Evolutionary conservation across 2,113 vertebrate genomes (phyloP), one percentile per base, ranked within the genome.

Genomic region (Alces alces): DNA sequence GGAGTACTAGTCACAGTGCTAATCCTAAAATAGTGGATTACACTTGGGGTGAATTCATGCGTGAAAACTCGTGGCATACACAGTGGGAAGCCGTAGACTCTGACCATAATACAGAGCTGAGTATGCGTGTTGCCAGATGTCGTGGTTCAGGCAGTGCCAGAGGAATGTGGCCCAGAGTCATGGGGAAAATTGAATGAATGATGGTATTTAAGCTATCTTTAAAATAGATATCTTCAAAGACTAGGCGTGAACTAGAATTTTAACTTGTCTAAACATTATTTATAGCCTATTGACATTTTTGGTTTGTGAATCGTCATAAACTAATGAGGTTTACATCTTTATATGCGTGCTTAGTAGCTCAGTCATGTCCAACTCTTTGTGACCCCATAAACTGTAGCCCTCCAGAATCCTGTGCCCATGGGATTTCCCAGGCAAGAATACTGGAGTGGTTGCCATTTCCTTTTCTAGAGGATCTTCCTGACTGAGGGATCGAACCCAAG

Each of bases 141-240:
- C 0, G 0, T 21, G 57, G 45, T 36, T 50, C 27, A 66, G 61
- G 25, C 45, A 33, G 17, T 64, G 19, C 28, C 9, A 1, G 57
- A 52, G 52, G 7, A 50, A 6, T 13, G 1, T 27, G n/a, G 28
- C 36, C 27, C 87, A 30, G 11, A 66, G n/a, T 27, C 6, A 6
- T 5, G 14, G 21, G 88, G 61, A 79, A n/a, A 45, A 55, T 17
- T 30, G 25, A n/a, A 4, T 30, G 50, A 45, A 36, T 45, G 50
- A 39, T 15, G 25, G 17, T 52, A 28, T 27, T 79, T 8, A 79
- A 89, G 52, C 14, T 33, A 36, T 54, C 55, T 93, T 92, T 80
- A 30, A 83, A 91, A 43, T 58, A 82, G 21, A 36, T 83, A n/a
- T 28, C 15, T 52, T 80, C 55, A 47, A 70, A 86, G 70, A 57